phyloP scores from a whole-genome alignment of 2,113 vertebrate genomes.

The Malurus alboscapulatus region DNA sequence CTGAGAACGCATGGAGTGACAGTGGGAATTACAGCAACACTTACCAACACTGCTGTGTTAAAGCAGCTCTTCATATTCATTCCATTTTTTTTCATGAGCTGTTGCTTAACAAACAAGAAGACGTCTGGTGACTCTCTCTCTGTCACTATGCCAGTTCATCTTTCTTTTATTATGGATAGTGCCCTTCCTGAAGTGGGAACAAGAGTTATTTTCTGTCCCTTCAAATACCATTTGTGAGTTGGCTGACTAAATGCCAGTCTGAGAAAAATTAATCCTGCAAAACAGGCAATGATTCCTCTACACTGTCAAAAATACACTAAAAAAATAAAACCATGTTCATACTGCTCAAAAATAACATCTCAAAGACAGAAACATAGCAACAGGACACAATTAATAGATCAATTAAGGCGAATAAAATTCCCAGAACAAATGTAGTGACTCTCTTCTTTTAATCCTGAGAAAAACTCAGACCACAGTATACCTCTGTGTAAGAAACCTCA shows the following conservation, averaged over 20 bases:
- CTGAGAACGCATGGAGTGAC: neutral
- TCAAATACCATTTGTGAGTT: neutral
- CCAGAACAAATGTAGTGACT: neutral
- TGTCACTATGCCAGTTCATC: neutral
- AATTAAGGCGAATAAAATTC: neutral
- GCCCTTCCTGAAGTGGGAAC: neutral
- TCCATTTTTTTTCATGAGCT: neutral
- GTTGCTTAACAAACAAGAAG: neutral
- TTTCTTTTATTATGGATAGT: neutral
- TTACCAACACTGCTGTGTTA: neutral
- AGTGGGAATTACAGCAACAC: accelerated
- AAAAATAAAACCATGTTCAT: neutral
- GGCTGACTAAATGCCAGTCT: neutral
- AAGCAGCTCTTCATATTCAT: neutral
- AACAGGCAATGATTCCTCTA: neutral
- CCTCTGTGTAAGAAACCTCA: neutral
- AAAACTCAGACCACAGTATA: neutral
- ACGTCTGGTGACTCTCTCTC: neutral
- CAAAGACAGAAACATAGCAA: neutral
- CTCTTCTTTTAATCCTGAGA: neutral
- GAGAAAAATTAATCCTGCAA: neutral
- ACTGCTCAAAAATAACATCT: neutral
- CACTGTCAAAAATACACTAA: neutral
- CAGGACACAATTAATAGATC: neutral
- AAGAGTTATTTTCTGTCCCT: neutral